These are phyloP conservation scores for Byasa hedistus DNA, from an alignment of 2,888 invertebrate species.

Conservation along the genomic window DNA sequence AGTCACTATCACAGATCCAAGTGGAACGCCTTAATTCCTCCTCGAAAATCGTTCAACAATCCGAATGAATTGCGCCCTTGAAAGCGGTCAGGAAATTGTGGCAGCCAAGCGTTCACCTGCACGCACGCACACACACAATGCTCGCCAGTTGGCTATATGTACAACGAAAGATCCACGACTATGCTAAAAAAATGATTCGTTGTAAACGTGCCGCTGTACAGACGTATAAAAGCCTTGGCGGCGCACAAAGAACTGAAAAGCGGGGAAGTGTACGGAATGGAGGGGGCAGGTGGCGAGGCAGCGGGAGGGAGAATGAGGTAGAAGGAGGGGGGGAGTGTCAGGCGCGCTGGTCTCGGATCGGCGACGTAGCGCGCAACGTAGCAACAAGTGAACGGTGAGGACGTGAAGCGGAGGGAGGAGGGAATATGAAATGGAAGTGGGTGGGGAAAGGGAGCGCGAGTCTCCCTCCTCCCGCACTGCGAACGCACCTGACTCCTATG, in stretches of 20 bases:
- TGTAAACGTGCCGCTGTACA: constrained; percentile 50
- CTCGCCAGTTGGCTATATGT: constrained; percentile 50
- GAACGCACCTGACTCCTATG: constrained; percentile 67
- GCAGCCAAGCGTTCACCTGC: constrained; percentile 57
- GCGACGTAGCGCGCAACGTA: constrained; percentile 63
- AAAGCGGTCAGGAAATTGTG: constrained; percentile 56
- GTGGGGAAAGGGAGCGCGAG: too few relatives aligned
- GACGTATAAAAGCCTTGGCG: constrained; percentile 65
- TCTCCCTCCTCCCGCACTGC: constrained; percentile 48
- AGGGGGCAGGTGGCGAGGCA: constrained; percentile 52
- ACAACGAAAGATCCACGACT: constrained; percentile 51
- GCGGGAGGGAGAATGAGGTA: constrained; percentile 47
- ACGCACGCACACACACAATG: constrained; percentile 51
- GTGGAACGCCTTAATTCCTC: constrained; percentile 41
- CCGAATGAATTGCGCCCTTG: constrained; percentile 49
- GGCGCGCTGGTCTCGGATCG: constrained; percentile 52
- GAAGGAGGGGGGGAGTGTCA: constrained; percentile 40
- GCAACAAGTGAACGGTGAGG: constrained; percentile 77
- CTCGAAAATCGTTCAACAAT: constrained; percentile 43
- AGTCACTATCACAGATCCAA: constrained; percentile 59
- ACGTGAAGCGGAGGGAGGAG: constrained; percentile 50
- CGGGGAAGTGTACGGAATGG: constrained; percentile 64
- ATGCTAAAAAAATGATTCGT: constrained; percentile 51
- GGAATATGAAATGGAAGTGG: constrained; percentile 43
- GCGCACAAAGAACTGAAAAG: constrained; percentile 78